Percentiles rank a stretch among this genome's conserved stretches.
Evolutionary conservation across 1,140 invertebrate species (phyloP).

Genomic region (Habropoda laboriosa): DNA sequence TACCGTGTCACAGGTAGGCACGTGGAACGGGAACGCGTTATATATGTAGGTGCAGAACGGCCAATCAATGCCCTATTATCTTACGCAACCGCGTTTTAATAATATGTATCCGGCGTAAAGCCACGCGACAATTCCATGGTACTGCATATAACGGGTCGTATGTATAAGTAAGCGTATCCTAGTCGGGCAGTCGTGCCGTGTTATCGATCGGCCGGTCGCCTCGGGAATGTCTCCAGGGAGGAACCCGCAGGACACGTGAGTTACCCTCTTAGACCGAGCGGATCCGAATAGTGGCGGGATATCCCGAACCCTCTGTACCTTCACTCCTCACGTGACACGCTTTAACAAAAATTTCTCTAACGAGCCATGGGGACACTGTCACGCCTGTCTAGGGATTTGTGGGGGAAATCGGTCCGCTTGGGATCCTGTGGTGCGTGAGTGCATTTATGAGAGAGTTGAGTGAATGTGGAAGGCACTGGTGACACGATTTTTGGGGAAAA

Average conservation of each 20-base stretch:
- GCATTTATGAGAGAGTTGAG: too few relatives aligned
- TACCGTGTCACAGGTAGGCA: not conserved
- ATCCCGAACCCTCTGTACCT: not conserved
- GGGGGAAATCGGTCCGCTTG: not conserved
- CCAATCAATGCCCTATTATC: conserved; percentile 46
- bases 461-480: too few relatives aligned
- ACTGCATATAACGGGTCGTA: not conserved
- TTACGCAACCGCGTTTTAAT: conserved; percentile 49
- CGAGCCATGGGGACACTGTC: not conserved
- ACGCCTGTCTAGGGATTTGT: not conserved
- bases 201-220: conserved; percentile 56
- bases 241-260: conserved; percentile 57
- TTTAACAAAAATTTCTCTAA: conserved; percentile 32
- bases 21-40: not conserved
- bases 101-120: conserved; percentile 27
- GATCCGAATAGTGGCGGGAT: conserved; percentile 28
- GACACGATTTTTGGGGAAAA: too few relatives aligned
- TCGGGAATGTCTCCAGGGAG: conserved; percentile 60
- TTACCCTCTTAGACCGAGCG: conserved; percentile 45
- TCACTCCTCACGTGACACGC: not conserved
- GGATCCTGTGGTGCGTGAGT: too few relatives aligned
- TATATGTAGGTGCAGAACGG: conserved; percentile 9
- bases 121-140: conserved; percentile 54
- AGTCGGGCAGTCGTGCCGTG: not conserved
- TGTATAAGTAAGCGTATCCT: conserved; percentile 22